These are phyloP conservation scores for Lithophane socia DNA, from an alignment of 2,888 invertebrate genomes.

Conservation along the genomic window DNA sequence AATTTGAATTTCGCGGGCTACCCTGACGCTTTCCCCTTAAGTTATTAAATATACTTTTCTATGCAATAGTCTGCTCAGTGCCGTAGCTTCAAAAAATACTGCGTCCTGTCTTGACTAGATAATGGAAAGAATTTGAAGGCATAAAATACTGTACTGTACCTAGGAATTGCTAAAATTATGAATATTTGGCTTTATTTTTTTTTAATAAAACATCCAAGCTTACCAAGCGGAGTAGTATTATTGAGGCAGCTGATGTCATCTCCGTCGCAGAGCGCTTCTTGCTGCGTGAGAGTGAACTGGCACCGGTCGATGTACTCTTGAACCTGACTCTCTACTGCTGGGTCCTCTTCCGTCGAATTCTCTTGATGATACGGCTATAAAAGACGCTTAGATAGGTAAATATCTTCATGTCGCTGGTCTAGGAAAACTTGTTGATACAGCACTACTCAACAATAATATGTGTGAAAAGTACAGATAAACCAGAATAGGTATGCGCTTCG, in stretches of 20 bases:
- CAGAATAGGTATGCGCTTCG: not conserved
- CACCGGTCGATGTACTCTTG: constrained; percentile 82
- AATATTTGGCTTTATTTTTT: not conserved
- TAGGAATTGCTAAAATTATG: not conserved
- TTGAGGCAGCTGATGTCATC: constrained; percentile 77
- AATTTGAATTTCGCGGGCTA: no score
- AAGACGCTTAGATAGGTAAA: not conserved
- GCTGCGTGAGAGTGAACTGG: constrained; percentile 83
- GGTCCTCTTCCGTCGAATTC: constrained; percentile 78
- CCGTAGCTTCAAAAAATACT: no score
- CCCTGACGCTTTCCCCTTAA: no score
- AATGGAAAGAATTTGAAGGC: not conserved
- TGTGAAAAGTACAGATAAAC: not conserved
- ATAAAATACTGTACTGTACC: not conserved
- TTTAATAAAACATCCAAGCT: not conserved
- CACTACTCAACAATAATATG: not conserved
- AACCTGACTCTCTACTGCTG: constrained; percentile 76
- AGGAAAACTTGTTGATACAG: not conserved
- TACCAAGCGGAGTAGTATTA: constrained; percentile 73
- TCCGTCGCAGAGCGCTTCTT: constrained; percentile 86
- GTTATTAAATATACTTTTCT: no score
- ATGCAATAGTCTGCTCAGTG: no score
- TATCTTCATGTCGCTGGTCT: not conserved
- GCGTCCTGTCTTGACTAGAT: not conserved
- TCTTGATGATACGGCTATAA: constrained; percentile 73